phyloP scores from a whole-genome alignment of 2,797 vertebrate genomes.

The Peromyscus attwateri region DNA sequence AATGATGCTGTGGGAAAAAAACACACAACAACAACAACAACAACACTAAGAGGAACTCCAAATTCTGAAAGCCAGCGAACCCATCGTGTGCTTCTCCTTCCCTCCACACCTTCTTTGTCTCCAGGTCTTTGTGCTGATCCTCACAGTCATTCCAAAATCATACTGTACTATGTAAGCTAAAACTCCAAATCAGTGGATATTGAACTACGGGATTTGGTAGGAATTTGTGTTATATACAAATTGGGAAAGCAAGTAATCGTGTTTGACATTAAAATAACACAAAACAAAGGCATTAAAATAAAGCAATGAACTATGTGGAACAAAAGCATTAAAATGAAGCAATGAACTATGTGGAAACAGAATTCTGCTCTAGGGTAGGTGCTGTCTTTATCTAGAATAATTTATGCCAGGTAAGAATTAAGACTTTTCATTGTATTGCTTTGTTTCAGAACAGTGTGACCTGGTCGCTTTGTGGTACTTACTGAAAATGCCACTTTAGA shows the following conservation, averaged over 20 bases:
- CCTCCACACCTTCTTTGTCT: neutral
- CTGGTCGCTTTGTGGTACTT: conserved; percentile 24
- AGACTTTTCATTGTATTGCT: conserved; percentile 26
- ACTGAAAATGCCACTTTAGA: conserved; percentile 50
- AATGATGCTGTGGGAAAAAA: neutral
- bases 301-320: conserved; percentile 61
- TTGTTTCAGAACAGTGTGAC: neutral
- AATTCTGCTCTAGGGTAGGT: conserved; percentile 12
- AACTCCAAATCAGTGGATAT: conserved; percentile 56
- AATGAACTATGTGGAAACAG: conserved; percentile 61
- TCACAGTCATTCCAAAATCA: conserved; percentile 49
- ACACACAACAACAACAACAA: too few relatives aligned
- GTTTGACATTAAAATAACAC: conserved; percentile 69
- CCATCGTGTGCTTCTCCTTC: neutral
- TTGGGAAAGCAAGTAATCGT: conserved; percentile 58
- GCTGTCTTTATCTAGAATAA: conserved; percentile 61
- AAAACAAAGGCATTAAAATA: conserved; percentile 70
- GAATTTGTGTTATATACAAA: conserved; percentile 71
- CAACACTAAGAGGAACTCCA: conserved; percentile 3
- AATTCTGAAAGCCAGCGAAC: neutral
- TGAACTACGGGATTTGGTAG: conserved; percentile 23
- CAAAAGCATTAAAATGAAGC: conserved; percentile 69
- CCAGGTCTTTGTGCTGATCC: neutral
- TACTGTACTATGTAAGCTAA: conserved; percentile 34
- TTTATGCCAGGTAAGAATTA: conserved; percentile 42